phyloP scores from a whole-genome alignment of 2,888 invertebrate genomes.

The Clepsis dumicolana region DNA sequence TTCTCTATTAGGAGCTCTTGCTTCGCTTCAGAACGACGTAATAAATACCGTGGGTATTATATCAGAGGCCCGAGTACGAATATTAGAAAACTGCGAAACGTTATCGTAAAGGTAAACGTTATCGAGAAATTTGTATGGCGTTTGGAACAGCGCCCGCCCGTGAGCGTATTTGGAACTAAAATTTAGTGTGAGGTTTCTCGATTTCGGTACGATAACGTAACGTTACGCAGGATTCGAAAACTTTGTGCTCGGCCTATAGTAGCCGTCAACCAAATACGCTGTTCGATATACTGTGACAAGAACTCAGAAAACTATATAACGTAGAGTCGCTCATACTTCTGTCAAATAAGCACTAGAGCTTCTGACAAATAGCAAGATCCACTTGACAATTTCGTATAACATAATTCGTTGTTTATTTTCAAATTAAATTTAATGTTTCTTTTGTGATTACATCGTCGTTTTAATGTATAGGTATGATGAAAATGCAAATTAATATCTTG shows the following conservation, averaged over 20 bases:
- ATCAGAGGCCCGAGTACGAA: no score
- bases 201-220: no score
- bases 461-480: neutral
- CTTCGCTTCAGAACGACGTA: slow-evolving; percentile 14
- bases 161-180: no score
- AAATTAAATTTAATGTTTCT: neutral
- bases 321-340: slow-evolving; percentile 4
- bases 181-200: no score
- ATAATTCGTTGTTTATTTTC: neutral
- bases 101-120: no score
- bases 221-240: no score
- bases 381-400: neutral
- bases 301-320: slow-evolving; percentile 21
- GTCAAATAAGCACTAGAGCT: neutral
- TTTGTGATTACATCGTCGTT: neutral
- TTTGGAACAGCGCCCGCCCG: no score
- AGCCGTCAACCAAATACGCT: slow-evolving; percentile 33
- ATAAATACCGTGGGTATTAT: slow-evolving; percentile 12
- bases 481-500: neutral
- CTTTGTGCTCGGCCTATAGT: no score
- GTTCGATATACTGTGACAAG: slow-evolving; percentile 27
- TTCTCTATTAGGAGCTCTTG: slow-evolving; percentile 47
- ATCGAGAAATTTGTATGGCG: no score
- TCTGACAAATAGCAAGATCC: neutral
- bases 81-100: no score